These are phyloP conservation scores for Neodiprion pinetum DNA, from an alignment of 1,140 invertebrate genomes.

Conservation along the genomic window DNA sequence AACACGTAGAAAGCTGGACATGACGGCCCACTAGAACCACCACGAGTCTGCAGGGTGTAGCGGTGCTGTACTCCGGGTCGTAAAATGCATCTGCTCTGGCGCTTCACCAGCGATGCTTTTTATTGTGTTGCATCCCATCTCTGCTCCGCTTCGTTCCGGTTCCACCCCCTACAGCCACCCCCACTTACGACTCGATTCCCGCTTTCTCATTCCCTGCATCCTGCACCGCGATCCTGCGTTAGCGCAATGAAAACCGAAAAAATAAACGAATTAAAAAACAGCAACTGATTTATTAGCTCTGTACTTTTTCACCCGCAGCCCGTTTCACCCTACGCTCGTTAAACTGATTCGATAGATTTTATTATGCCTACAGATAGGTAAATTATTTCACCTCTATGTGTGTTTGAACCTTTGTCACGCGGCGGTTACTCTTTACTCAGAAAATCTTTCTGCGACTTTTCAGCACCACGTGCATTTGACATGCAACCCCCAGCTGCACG, in stretches of 20 bases:
- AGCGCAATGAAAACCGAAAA: slow-evolving; percentile 17
- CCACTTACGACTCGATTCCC: neutral
- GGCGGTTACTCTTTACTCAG: neutral
- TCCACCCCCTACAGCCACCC: slow-evolving; percentile 5
- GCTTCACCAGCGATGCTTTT: slow-evolving; percentile 36
- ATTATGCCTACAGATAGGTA: slow-evolving; percentile 39
- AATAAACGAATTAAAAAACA: slow-evolving; percentile 39
- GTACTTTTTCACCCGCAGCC: slow-evolving; percentile 22
- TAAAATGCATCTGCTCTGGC: slow-evolving; percentile 51
- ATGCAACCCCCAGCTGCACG: no score
- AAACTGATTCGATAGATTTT: slow-evolving; percentile 59
- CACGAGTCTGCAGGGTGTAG: neutral
- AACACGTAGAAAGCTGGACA: neutral
- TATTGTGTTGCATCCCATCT: slow-evolving; percentile 39
- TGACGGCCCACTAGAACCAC: neutral
- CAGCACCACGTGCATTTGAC: no score
- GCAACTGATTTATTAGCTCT: slow-evolving; percentile 53
- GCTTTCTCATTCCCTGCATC: neutral
- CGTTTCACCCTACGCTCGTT: slow-evolving; percentile 41
- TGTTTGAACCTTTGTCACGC: neutral
- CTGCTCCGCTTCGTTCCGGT: neutral
- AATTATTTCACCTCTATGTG: slow-evolving; percentile 20
- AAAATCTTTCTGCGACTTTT: neutral
- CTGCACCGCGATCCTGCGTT: neutral
- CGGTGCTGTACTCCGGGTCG: slow-evolving; percentile 30